phyloP scores from a whole-genome alignment of 23 tunicate genomes.

The Botrylloides violaceus region DNA sequence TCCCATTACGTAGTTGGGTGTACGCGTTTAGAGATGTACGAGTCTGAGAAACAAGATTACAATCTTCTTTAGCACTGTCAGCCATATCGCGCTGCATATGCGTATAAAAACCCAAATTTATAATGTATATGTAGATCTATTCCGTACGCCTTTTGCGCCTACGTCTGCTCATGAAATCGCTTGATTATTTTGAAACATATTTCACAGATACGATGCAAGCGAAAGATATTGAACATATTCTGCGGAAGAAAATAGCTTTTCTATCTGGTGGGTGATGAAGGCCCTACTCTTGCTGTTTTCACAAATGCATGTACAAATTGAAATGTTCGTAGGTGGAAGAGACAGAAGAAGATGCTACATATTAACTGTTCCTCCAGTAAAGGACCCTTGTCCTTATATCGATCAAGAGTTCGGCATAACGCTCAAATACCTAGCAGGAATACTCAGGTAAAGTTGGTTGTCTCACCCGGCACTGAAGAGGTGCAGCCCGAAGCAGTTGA shows the following conservation, averaged over 20 bases:
- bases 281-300: neutral
- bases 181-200: no score
- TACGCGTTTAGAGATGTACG: no score
- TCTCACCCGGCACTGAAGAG: neutral
- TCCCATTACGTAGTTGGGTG: no score
- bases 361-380: constrained; percentile 56
- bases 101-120: no score
- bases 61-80: no score
- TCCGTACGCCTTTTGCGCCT: no score
- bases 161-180: no score
- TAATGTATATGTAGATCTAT: no score
- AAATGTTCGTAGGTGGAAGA: constrained; percentile 74
- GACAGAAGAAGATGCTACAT: constrained; percentile 53
- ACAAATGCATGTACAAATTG: no score
- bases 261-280: constrained; percentile 38
- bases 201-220: constrained; percentile 45
- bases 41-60: no score
- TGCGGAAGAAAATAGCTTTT: constrained; percentile 58
- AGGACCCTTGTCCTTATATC: constrained; percentile 49
- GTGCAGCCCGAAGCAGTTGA: no score
- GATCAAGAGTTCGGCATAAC: constrained; percentile 53
- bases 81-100: no score
- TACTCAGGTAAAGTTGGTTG: constrained; percentile 29
- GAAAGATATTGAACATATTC: constrained; percentile 41
- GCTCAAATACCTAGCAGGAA: constrained; percentile 38